A percentile compares a stretch with the other conserved stretches of the same genome.
Conservation (phyloP, 1,140 invertebrate species). For the Oreohelix idahoensis region DNA sequence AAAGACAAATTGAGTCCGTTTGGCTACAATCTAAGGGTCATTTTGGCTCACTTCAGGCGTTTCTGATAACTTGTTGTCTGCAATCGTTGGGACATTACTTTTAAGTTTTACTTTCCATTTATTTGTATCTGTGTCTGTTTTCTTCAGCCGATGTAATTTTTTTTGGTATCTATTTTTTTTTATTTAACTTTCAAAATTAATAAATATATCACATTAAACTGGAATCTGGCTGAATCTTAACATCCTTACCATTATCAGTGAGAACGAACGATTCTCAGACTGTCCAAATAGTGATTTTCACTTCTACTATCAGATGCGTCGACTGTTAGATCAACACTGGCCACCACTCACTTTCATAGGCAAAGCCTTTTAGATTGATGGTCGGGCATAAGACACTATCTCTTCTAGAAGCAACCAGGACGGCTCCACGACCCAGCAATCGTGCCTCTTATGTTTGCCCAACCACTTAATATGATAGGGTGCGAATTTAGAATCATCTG, state of each 20-base stretch:
- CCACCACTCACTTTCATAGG: not conserved
- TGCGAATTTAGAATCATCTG: not conserved
- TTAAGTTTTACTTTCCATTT: too few species aligned
- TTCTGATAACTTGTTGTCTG: too few species aligned
- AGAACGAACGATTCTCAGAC: not conserved
- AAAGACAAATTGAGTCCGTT: too few species aligned
- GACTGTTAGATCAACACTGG: not conserved
- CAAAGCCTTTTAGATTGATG: not conserved
- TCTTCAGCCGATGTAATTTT: too few species aligned
- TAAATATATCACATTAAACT: too few species aligned
- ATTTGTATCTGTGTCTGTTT: too few species aligned
- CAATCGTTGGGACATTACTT: too few species aligned
- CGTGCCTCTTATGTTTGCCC: not conserved
- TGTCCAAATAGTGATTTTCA: not conserved
- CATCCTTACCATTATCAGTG: not conserved
- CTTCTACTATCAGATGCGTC: not conserved
- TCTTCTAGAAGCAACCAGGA: not conserved
- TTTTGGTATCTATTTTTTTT: too few species aligned
- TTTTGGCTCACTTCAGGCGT: too few species aligned
- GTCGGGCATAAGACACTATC: not conserved
- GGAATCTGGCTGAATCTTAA: too few species aligned
- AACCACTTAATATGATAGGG: slow-evolving; percentile 5
- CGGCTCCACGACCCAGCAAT: not conserved
- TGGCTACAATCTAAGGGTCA: too few species aligned
- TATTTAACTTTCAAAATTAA: too few species aligned